Evolutionary conservation across 2,888 invertebrate species (phyloP).

Genomic region (Mechanitis mazaeus): DNA sequence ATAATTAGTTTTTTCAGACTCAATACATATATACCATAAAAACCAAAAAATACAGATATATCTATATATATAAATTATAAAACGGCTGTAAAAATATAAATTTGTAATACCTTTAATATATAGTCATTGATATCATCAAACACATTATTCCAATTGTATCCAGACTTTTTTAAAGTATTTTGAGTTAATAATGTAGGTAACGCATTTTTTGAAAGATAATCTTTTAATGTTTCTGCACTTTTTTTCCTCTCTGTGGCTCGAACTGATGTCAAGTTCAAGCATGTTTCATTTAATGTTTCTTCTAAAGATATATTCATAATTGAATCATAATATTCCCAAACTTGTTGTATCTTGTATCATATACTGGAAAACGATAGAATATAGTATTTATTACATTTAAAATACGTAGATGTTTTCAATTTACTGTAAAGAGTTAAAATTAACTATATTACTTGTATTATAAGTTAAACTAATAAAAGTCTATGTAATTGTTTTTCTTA

Average conservation of each 20-base stretch:
- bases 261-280: conserved; percentile 52
- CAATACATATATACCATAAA: too few relatives aligned
- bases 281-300: conserved; percentile 50
- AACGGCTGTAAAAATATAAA: not conserved
- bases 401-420: too few relatives aligned
- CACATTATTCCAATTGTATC: conserved; percentile 63
- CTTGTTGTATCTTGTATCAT: too few relatives aligned
- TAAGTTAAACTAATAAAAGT: too few relatives aligned
- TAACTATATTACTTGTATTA: too few relatives aligned
- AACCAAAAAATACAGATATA: too few relatives aligned
- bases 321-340: not conserved
- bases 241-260: conserved; percentile 67
- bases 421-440: too few relatives aligned
- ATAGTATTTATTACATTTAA: too few relatives aligned
- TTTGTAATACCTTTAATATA: conserved; percentile 53
- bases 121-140: conserved; percentile 63
- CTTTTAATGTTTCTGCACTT: conserved; percentile 61
- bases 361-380: too few relatives aligned
- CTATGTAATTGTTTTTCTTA: too few relatives aligned
- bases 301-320: conserved; percentile 54
- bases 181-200: conserved; percentile 55
- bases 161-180: conserved; percentile 51
- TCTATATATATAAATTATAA: not conserved
- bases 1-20: too few relatives aligned
- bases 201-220: conserved; percentile 58